Percentiles rank a stretch among this genome's conserved stretches.
phyloP scores from a whole-genome alignment of 2,113 vertebrate genomes.

The Zosterops lateralis region DNA sequence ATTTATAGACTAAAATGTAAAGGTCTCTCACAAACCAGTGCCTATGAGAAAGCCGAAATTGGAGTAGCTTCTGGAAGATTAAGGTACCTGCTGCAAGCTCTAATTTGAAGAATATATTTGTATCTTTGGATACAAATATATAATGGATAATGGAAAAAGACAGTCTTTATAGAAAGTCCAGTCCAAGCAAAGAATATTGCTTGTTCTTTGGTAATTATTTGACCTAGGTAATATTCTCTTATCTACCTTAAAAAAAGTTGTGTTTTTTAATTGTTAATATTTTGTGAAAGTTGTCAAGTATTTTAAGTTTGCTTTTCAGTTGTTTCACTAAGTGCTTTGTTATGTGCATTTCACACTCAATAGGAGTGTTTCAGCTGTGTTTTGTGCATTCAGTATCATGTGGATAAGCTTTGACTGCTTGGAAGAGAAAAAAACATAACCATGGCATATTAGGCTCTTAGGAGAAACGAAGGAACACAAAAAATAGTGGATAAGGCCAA shows the following conservation, averaged over 20 bases:
- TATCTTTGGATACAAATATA: neutral
- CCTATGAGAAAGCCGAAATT: constrained; percentile 5
- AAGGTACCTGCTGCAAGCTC: neutral
- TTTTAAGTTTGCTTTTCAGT: neutral
- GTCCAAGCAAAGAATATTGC: neutral
- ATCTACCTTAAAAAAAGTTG: neutral
- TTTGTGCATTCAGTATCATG: neutral
- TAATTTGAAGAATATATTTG: neutral
- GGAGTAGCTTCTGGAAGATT: constrained; percentile 5
- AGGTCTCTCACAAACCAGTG: neutral
- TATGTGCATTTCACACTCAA: neutral
- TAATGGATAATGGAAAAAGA: neutral
- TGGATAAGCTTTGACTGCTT: neutral
- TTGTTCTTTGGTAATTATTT: neutral
- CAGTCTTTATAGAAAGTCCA: neutral
- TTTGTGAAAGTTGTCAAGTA: neutral
- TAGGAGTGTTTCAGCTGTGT: neutral
- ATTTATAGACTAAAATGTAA: neutral
- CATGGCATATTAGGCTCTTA: neutral
- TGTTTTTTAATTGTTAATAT: neutral
- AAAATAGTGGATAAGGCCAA: neutral
- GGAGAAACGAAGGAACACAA: neutral
- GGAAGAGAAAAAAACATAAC: neutral
- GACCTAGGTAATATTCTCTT: neutral
- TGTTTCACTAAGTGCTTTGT: neutral